A percentile compares a stretch with the other conserved stretches of the same genome.
These are phyloP conservation scores for Rhagoletis pomonella DNA, from an alignment of 1,140 invertebrate species.

Conservation along the genomic window DNA sequence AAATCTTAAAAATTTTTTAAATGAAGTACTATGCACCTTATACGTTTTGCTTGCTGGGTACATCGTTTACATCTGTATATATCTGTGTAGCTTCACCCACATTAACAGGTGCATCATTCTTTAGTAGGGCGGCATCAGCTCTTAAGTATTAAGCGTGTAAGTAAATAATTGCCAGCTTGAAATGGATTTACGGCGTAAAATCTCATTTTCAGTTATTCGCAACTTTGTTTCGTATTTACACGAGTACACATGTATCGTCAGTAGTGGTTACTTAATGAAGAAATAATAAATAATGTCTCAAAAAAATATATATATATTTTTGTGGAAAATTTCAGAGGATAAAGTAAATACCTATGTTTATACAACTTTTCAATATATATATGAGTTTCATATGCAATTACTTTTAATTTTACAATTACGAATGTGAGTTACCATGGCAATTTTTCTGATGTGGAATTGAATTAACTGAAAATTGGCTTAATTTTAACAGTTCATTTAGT, in stretches of 20 bases:
- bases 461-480: too few species aligned
- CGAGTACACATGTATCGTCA: not conserved
- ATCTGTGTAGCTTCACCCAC: not conserved
- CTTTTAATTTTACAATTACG: too few species aligned
- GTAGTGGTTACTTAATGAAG: slow-evolving; percentile 26
- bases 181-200: not conserved
- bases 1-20: too few species aligned
- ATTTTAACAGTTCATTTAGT: too few species aligned
- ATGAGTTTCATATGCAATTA: too few species aligned
- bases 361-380: too few species aligned
- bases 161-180: slow-evolving; percentile 3
- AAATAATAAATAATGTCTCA: slow-evolving; percentile 16
- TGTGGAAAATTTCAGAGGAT: not conserved
- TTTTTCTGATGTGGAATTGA: too few species aligned
- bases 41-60: too few species aligned
- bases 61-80: too few species aligned
- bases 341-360: too few species aligned
- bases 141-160: not conserved
- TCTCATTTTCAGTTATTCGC: not conserved
- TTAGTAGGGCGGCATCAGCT: not conserved
- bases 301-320: not conserved
- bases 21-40: too few species aligned
- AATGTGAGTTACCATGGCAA: too few species aligned
- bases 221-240: not conserved
- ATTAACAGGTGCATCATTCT: not conserved